Percentiles rank a stretch among this genome's conserved stretches.
phyloP scores from a whole-genome alignment of 2,797 vertebrate species.

The Avahi laniger region DNA sequence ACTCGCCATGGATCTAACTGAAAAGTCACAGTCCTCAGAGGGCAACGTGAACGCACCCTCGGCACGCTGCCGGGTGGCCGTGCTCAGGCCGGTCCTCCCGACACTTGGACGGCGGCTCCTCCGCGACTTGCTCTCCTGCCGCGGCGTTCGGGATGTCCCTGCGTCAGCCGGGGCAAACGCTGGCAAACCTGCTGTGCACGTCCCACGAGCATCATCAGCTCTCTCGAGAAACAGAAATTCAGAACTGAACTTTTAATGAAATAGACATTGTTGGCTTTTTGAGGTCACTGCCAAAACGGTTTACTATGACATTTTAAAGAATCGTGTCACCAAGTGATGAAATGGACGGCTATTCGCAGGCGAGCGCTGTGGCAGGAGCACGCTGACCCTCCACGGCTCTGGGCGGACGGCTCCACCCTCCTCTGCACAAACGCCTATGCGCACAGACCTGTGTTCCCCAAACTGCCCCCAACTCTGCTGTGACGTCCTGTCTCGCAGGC shows the following conservation, averaged over 20 bases:
- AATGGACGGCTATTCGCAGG: fast-evolving
- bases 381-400: too few species aligned
- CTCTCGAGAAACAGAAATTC: background rate
- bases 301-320: too few species aligned
- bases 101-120: background rate
- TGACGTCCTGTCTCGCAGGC: fast-evolving
- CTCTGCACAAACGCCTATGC: too few species aligned
- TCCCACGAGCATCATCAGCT: background rate
- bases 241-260: background rate
- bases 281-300: background rate
- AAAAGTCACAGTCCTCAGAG: background rate
- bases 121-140: fast-evolving
- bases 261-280: background rate
- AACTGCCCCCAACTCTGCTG: background rate
- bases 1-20: background rate
- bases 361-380: fast-evolving
- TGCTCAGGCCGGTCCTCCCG: too few species aligned
- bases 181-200: background rate
- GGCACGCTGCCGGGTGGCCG: fast-evolving
- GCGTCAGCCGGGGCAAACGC: background rate
- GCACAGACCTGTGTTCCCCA: background rate
- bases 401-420: too few species aligned
- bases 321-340: fast-evolving
- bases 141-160: background rate
- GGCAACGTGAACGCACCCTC: fast-evolving